Base-by-base conservation (phyloP, 2,113 vertebrate genomes). In the Neogobius melanostomus region DNA sequence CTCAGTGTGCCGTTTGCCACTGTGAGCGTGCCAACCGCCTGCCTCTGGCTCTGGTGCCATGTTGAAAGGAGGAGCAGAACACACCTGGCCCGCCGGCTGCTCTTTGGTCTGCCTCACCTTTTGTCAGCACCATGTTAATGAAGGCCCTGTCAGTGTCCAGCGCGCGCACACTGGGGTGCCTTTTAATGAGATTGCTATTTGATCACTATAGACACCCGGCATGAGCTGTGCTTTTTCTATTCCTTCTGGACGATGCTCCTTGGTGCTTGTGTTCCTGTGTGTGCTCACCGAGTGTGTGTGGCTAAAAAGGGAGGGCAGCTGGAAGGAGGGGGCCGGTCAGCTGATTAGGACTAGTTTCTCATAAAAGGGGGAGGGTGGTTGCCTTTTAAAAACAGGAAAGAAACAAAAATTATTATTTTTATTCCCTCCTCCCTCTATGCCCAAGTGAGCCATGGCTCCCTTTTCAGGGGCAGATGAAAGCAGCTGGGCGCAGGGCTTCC, bases 401-500 rank as follows among this genome's bases (percentile, higher is more conserved):
- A 80, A 89, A 88, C 75, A 74, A 83, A 85, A 87, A 87, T 87
- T 77, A 87, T 88, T 85, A 84, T 88, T 86, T 83, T 83, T 82
- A 80, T 74, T 73, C 86, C 79, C 83, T 61, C 67, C 47, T 54
- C 84, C 84, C 66, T 74, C 71, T 91, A 84, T 81, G 87, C 90
- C 90, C 94, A 85, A 91, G 84, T 84, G 72, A 72, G 77, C 76
- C 69, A 81, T 82, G 81, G 84, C 85, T 84, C 85, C 90, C 85
- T 88, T 92, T 92, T 93, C 88, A 92, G 90, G 11, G 85, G 75
- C 61, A 95, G 94, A 94, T 95, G 92, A 94, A 96, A 95, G 94
- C 72, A 69, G 77, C 74, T 75, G 65, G 79, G 84, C 76, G 77
- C 86, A 59, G 87, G 80, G 92, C 92, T 90, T 89, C 86, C 87